phyloP scores from a whole-genome alignment of 2,888 invertebrate species.

The Pinctada fucata region DNA sequence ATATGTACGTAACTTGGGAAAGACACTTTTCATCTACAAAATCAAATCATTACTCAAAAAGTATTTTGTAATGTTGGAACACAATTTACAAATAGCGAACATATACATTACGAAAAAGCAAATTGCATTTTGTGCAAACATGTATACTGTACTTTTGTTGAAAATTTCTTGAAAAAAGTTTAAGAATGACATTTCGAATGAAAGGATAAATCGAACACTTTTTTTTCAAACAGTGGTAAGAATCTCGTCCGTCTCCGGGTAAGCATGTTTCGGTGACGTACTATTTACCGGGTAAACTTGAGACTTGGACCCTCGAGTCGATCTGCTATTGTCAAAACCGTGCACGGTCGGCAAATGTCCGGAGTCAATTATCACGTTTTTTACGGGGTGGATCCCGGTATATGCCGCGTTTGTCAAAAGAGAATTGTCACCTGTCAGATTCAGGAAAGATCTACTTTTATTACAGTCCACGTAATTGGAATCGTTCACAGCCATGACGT shows the following conservation, averaged over 20 bases:
- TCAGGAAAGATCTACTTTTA: constrained; percentile 21
- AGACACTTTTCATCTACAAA: too few relatives aligned
- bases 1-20: too few relatives aligned
- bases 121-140: too few relatives aligned
- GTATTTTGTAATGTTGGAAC: too few relatives aligned
- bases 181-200: too few relatives aligned
- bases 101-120: too few relatives aligned
- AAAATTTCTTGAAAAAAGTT: too few relatives aligned
- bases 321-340: constrained; percentile 39
- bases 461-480: constrained; percentile 35
- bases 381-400: constrained; percentile 8
- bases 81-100: too few relatives aligned
- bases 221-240: too few relatives aligned
- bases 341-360: constrained; percentile 21
- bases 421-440: constrained; percentile 40
- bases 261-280: constrained; percentile 51
- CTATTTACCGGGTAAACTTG: constrained; percentile 62
- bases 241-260: constrained; percentile 48
- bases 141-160: too few relatives aligned
- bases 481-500: constrained; percentile 23
- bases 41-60: too few relatives aligned
- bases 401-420: not conserved
- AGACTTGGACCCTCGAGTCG: constrained; percentile 47
- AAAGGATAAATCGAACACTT: too few relatives aligned
- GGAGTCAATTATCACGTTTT: constrained; percentile 12